Evolutionary conservation across 2,888 invertebrate species (phyloP).

Genomic region (Itoplectis maculator): DNA sequence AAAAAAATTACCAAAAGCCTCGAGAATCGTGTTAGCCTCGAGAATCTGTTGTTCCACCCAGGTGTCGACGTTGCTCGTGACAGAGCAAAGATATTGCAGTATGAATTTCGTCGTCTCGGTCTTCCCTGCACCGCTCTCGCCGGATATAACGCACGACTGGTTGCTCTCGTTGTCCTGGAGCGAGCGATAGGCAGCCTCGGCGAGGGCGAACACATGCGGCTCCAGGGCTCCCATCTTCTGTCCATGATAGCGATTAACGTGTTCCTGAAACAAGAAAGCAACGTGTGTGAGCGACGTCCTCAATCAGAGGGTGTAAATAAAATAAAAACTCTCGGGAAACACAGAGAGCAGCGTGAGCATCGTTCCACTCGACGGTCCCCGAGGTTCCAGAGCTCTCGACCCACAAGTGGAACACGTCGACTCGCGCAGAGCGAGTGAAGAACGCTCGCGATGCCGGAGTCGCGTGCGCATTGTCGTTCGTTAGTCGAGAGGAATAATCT

Average conservation of each 20-base stretch:
- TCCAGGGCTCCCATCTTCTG: conserved; percentile 92
- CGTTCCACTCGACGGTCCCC: conserved; percentile 16
- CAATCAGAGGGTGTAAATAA: conserved; percentile 13
- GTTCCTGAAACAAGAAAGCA: conserved; percentile 86
- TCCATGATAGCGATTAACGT: conserved; percentile 93
- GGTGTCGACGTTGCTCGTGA: conserved; percentile 92
- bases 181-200: conserved; percentile 94
- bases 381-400: conserved; percentile 17
- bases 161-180: conserved; percentile 87
- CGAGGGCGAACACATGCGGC: conserved; percentile 96
- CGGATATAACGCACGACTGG: conserved; percentile 96
- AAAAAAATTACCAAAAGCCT: conserved; percentile 93
- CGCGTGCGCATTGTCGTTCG: conserved; percentile 54
- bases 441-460: not conserved
- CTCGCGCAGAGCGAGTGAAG: conserved; percentile 9
- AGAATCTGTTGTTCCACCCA: conserved; percentile 99
- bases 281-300: not conserved
- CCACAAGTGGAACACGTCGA: conserved; percentile 13
- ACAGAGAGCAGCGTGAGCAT: conserved; percentile 8
- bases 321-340: not conserved
- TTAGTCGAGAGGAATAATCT: conserved; percentile 55
- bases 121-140: conserved; percentile 97
- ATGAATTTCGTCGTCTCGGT: conserved; percentile 97
- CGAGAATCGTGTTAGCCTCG: conserved; percentile 96
- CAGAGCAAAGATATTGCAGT: conserved; percentile 95